A percentile compares a stretch with the other conserved stretches of the same genome.
phyloP scores from a whole-genome alignment of 2,113 vertebrate species.

The Alligator mississippiensis region DNA sequence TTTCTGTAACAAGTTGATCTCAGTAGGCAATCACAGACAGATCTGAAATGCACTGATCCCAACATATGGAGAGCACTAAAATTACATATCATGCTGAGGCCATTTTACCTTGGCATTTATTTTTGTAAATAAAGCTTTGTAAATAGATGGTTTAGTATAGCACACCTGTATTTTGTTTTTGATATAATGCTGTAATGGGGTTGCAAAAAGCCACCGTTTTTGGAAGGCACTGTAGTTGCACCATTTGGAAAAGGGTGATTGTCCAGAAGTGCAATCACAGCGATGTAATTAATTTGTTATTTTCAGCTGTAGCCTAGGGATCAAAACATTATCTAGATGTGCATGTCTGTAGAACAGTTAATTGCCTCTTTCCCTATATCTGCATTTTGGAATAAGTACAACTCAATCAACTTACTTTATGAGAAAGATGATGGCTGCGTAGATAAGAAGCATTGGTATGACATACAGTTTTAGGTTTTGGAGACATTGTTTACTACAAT shows the following conservation, averaged over 20 bases:
- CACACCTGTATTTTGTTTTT: neutral
- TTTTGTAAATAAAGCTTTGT: slow-evolving; percentile 20
- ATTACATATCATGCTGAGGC: neutral
- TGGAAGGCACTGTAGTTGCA: neutral
- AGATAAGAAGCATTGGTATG: neutral
- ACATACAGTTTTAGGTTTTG: neutral
- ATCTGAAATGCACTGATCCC: neutral
- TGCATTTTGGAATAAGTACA: neutral
- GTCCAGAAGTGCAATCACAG: neutral
- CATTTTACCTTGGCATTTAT: neutral
- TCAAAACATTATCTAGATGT: neutral
- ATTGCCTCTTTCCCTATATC: neutral
- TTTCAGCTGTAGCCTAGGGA: neutral
- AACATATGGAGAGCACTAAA: neutral
- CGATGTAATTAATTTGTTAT: neutral
- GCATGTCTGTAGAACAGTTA: neutral
- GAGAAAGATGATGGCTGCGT: neutral
- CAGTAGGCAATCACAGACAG: neutral
- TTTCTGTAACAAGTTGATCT: neutral
- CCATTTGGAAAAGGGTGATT: neutral
- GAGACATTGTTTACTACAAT: neutral
- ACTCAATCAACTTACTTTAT: neutral
- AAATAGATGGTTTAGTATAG: neutral
- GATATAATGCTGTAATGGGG: neutral
- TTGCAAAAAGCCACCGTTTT: neutral